These are phyloP conservation scores for Crocallis elinguaria DNA, from an alignment of 2,888 invertebrate genomes.

Conservation along the genomic window DNA sequence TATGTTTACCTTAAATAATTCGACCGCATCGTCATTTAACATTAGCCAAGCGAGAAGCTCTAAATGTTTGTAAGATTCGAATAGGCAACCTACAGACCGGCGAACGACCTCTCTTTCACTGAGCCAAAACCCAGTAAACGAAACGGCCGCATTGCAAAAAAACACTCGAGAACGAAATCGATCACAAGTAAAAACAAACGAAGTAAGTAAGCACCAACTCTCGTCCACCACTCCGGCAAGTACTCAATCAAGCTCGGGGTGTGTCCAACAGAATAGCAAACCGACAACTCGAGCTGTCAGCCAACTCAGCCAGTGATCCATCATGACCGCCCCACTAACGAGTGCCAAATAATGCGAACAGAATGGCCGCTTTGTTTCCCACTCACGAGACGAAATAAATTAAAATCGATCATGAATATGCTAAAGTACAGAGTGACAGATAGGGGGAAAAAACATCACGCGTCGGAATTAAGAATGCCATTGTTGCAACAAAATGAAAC, in stretches of 20 bases:
- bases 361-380: constrained; percentile 46
- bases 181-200: background rate
- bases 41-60: no score
- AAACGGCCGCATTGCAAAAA: no score
- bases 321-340: constrained; percentile 53
- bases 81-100: no score
- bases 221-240: constrained; percentile 1
- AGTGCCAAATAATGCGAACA: constrained; percentile 54
- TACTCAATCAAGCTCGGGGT: constrained; percentile 42
- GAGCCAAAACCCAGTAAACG: no score
- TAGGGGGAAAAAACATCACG: background rate
- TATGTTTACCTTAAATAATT: no score
- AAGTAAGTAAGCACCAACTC: constrained; percentile 14
- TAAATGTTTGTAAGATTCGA: no score
- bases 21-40: no score
- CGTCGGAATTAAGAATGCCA: no score
- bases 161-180: no score
- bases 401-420: constrained; percentile 6
- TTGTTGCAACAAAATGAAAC: no score
- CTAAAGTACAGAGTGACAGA: background rate
- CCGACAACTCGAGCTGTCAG: constrained; percentile 49
- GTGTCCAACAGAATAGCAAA: constrained; percentile 35
- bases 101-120: no score
- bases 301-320: constrained; percentile 50
- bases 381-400: constrained; percentile 15